These are phyloP conservation scores for Lasiurus cinereus DNA, from an alignment of 2,113 vertebrate species.

Conservation along the genomic window DNA sequence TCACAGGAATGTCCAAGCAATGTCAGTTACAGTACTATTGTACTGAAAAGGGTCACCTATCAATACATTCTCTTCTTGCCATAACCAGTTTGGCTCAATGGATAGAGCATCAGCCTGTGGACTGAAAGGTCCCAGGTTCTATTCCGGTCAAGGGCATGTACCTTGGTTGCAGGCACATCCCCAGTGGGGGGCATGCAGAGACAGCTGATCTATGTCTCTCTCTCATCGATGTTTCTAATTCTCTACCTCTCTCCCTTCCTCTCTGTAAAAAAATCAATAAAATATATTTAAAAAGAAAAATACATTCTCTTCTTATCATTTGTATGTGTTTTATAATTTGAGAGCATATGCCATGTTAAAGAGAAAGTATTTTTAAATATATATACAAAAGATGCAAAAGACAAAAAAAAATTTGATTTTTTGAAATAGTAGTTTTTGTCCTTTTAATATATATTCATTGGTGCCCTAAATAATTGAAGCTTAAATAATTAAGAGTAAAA, in stretches of 20 bases:
- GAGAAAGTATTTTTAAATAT: neutral
- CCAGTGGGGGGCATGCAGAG: too few species aligned
- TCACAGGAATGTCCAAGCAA: neutral
- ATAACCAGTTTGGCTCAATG: too few species aligned
- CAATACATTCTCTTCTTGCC: neutral
- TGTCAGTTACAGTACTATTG: neutral
- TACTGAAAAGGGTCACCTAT: neutral
- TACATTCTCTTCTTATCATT: neutral
- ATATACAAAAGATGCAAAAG: neutral
- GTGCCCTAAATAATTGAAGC: neutral
- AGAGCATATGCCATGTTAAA: slow-evolving; percentile 42
- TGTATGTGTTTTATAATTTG: slow-evolving; percentile 1
- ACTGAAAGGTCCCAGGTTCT: too few species aligned
- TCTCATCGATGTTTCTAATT: too few species aligned
- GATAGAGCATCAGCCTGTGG: too few species aligned
- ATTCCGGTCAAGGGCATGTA: too few species aligned
- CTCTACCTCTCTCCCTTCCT: too few species aligned
- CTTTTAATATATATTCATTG: neutral
- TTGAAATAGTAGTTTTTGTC: neutral
- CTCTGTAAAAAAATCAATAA: too few species aligned
- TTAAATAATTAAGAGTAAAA: slow-evolving; percentile 27
- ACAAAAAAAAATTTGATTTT: neutral
- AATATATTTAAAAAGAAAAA: too few species aligned
- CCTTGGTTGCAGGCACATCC: too few species aligned
- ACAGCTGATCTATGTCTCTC: too few species aligned